Base-by-base conservation (phyloP, 2,797 vertebrate species). In the Distichodus sexfasciatus region DNA sequence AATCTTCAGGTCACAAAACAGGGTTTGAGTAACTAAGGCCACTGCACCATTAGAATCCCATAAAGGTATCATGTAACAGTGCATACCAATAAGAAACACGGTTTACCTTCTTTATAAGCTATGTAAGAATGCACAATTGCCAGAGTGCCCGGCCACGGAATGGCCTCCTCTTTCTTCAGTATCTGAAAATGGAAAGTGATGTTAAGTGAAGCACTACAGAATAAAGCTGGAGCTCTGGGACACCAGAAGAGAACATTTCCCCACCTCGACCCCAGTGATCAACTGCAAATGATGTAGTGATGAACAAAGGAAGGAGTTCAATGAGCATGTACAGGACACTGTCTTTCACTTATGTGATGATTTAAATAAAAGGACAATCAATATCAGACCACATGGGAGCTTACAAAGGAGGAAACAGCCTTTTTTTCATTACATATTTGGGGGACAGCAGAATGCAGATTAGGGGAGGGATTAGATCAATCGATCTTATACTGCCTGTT, bases 41-140 rank as follows among this genome's bases (percentile, higher is more conserved):
- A 33, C 6, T 65, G 29, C 40, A 33, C 47, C 7, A 12, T 5
- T n/a, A n/a, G 2, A 8, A 69, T 29, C 29, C n/a, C n/a, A 2
- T n/a, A 15, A 28, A 2, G 1, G 19, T 44, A 43, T n/a, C 6
- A 65, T 19, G 2, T 10, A 8, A 3, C 17, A 29, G 19, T 35
- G 5, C 21, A 28, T 23, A 29, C 3, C 4, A 58, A 19, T 0
- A 26, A 12, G 3, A 57, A 5, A 14, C 23, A 17, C 9, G 4
- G 14, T 61, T 74, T 91, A 98, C 97, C 97, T 96, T 97, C 95
- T 96, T 98, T 99, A 91, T 99, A 99, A 36, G 97, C 97, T 63
- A 99, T 99, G 90, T 99, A 99, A 78, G 97, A 99, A 93, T 99
- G 97, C 81, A 99, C 97, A 50, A 99, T 98, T 78, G 97, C 97